Evolutionary conservation across 2,888 invertebrate species (phyloP).

Genomic region (Philopedon plagiatum): DNA sequence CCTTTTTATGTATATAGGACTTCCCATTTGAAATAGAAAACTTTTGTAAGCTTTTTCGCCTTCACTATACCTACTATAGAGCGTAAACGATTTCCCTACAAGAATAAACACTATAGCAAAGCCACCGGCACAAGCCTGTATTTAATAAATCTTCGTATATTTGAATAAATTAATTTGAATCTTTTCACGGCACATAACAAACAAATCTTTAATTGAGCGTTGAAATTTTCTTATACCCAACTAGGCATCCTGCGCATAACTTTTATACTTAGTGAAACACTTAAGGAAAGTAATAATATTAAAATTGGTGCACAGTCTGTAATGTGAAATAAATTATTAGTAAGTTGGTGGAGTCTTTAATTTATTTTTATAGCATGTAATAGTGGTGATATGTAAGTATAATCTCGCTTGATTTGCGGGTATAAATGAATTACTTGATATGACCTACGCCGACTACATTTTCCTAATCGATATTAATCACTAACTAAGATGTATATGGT

Average conservation of each 20-base stretch:
- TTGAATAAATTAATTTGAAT: background rate
- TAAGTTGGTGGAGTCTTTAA: constrained; percentile 2
- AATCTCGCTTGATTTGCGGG: background rate
- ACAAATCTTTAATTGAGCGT: background rate
- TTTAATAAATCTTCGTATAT: background rate
- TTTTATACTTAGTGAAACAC: background rate
- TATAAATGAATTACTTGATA: background rate
- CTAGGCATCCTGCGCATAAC: background rate
- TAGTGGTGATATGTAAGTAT: background rate
- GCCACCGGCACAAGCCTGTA: too few species aligned
- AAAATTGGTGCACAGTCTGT: constrained; percentile 7
- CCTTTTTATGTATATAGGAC: too few species aligned
- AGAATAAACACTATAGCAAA: too few species aligned
- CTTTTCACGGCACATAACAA: background rate
- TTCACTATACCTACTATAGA: too few species aligned
- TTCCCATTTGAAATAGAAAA: too few species aligned
- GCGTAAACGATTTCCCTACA: too few species aligned
- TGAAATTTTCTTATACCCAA: background rate
- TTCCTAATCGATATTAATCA: background rate
- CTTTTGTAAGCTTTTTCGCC: too few species aligned
- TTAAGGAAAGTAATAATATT: constrained; percentile 24
- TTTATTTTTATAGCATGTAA: constrained; percentile 26
- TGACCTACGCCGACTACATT: background rate
- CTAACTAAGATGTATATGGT: background rate
- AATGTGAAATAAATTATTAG: constrained; percentile 13